Evolutionary conservation across 92 coral and sea anemone species (phyloP).

Genomic region (Palythoa heliodiscus): DNA sequence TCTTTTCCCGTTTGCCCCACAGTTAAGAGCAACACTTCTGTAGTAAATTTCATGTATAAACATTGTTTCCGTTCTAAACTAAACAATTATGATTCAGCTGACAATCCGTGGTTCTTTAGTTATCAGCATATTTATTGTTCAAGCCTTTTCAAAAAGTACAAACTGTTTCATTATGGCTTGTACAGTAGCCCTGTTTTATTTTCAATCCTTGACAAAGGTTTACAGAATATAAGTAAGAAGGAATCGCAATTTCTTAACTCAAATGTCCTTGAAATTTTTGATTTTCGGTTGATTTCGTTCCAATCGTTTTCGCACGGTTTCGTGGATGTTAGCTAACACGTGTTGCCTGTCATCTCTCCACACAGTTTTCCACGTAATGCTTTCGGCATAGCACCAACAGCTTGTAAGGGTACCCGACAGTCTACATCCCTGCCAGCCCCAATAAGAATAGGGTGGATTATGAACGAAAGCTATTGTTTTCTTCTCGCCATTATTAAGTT

Average conservation of each 20-base stretch:
- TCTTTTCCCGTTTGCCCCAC: too few species aligned
- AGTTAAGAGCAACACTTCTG: too few species aligned
- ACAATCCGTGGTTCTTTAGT: too few species aligned
- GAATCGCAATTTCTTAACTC: neutral
- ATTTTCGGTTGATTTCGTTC: neutral
- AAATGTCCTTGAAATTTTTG: neutral
- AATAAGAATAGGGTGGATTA: neutral
- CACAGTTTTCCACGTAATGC: slow-evolving; percentile 5
- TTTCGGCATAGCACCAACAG: slow-evolving; percentile 10
- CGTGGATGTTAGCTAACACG: neutral
- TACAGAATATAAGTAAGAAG: neutral
- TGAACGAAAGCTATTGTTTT: neutral
- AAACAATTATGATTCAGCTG: neutral
- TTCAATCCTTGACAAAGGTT: too few species aligned
- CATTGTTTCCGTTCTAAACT: too few species aligned
- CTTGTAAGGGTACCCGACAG: neutral
- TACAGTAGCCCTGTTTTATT: too few species aligned
- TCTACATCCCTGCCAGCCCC: slow-evolving; percentile 25
- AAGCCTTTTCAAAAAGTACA: neutral
- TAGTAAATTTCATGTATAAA: too few species aligned
- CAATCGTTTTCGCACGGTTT: neutral
- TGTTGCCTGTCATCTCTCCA: slow-evolving; percentile 30
- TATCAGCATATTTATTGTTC: neutral
- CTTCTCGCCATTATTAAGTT: neutral
- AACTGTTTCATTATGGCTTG: neutral